Percentiles rank a stretch among this genome's conserved stretches.
Conservation (phyloP, 2,113 vertebrate species). For the Notothenia rossii region DNA sequence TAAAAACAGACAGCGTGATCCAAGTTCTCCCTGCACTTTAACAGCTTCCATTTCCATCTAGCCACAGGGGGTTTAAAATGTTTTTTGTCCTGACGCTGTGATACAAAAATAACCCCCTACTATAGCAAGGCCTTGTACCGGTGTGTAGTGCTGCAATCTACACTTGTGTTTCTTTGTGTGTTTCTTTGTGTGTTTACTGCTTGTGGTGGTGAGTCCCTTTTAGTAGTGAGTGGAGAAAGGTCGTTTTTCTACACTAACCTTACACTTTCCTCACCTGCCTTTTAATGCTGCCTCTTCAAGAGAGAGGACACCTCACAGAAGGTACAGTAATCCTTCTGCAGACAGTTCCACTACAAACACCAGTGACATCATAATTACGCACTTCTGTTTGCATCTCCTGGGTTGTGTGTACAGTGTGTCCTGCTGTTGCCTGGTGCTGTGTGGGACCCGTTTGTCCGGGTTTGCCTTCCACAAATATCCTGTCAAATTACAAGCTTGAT, state of each 20-base stretch:
- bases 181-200: conserved; percentile 15
- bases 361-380: background rate
- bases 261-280: conserved; percentile 49
- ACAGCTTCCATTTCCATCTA: conserved; percentile 10
- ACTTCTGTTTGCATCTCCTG: conserved; percentile 8
- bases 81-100: conserved; percentile 47
- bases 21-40: conserved; percentile 20
- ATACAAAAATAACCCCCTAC: conserved; percentile 30
- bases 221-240: background rate
- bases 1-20: background rate
- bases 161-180: conserved; percentile 2
- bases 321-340: conserved; percentile 62
- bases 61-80: conserved; percentile 28
- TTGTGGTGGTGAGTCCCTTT: conserved; percentile 6
- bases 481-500: background rate
- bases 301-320: conserved; percentile 74
- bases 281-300: conserved; percentile 68
- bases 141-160: conserved; percentile 20
- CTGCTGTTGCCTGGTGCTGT: conserved; percentile 14
- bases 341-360: background rate
- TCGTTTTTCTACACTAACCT: conserved; percentile 33
- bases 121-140: conserved; percentile 34
- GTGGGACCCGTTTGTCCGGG: background rate
- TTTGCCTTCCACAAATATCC: conserved; percentile 16
- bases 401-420: background rate